These are phyloP conservation scores for Sciurus niger DNA, from an alignment of 2,113 vertebrate species.

Conservation along the genomic window DNA sequence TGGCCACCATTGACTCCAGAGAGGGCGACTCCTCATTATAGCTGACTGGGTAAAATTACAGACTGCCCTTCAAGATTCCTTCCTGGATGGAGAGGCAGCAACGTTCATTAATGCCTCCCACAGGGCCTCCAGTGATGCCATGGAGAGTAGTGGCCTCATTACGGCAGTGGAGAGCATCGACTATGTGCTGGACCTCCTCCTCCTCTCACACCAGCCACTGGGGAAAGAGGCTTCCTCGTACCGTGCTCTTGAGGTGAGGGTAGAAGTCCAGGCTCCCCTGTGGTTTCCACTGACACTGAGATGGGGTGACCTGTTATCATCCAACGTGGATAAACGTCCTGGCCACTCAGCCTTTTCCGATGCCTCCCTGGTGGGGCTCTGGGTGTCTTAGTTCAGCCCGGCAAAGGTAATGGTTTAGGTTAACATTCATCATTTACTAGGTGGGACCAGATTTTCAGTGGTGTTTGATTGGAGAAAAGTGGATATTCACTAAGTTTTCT, in stretches of 20 bases:
- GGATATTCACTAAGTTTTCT: neutral
- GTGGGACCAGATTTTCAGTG: neutral
- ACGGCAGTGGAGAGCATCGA: neutral
- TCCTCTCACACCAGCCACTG: neutral
- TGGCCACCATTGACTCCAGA: neutral
- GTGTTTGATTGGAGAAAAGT: neutral
- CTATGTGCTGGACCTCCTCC: neutral
- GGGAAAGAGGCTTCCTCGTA: neutral
- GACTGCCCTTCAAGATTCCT: neutral
- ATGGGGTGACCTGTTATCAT: neutral
- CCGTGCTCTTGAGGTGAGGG: neutral
- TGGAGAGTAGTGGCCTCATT: neutral
- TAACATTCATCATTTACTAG: neutral
- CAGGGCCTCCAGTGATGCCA: neutral
- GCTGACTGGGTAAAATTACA: neutral
- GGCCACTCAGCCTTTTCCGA: neutral
- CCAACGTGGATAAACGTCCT: neutral
- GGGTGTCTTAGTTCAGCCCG: neutral
- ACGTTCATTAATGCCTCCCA: neutral
- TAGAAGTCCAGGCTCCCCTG: neutral
- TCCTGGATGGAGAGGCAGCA: neutral
- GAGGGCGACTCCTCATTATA: neutral
- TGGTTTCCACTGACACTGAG: neutral
- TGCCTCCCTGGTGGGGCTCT: neutral
- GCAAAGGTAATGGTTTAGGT: neutral